A percentile compares a stretch with the other conserved stretches of the same genome.
These are phyloP conservation scores for Eupithecia insigniata DNA, from an alignment of 2,888 invertebrate species.

Conservation along the genomic window DNA sequence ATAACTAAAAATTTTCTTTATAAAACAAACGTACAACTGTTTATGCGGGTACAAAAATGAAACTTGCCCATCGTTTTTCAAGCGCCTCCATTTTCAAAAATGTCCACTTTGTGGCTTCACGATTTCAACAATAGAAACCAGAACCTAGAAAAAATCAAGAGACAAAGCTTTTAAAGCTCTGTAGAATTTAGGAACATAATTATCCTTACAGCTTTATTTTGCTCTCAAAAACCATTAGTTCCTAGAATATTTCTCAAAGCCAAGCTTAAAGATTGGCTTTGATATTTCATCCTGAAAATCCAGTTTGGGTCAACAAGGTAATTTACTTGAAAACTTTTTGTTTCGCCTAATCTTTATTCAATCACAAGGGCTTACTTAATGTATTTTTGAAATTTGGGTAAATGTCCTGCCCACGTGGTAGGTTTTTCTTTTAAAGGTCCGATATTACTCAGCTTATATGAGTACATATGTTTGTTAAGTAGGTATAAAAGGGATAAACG, in stretches of 20 bases:
- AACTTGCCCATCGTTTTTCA: too few relatives aligned
- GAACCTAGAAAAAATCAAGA: not conserved
- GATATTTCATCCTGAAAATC: constrained; percentile 11
- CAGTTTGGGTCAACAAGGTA: constrained; percentile 16
- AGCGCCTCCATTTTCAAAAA: too few relatives aligned
- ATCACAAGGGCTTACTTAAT: constrained; percentile 24
- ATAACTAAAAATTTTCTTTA: too few relatives aligned
- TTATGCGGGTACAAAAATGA: too few relatives aligned
- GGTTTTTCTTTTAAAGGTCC: not conserved
- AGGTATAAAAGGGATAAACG: not conserved
- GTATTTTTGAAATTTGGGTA: constrained; percentile 20
- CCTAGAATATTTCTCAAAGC: constrained; percentile 2
- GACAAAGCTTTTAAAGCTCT: not conserved
- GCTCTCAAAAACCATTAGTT: not conserved
- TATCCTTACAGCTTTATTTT: not conserved
- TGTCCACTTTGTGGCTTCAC: too few relatives aligned
- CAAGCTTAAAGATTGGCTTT: not conserved
- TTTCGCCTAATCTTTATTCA: constrained; percentile 21
- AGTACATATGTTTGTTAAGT: not conserved
- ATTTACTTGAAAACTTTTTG: constrained; percentile 25
- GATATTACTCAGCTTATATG: constrained; percentile 1
- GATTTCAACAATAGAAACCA: not conserved
- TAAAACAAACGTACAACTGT: too few relatives aligned
- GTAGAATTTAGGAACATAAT: not conserved
- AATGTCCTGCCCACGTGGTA: constrained; percentile 6